Evolutionary conservation across 2,797 vertebrate genomes (phyloP).

Genomic region (Liasis olivaceus): DNA sequence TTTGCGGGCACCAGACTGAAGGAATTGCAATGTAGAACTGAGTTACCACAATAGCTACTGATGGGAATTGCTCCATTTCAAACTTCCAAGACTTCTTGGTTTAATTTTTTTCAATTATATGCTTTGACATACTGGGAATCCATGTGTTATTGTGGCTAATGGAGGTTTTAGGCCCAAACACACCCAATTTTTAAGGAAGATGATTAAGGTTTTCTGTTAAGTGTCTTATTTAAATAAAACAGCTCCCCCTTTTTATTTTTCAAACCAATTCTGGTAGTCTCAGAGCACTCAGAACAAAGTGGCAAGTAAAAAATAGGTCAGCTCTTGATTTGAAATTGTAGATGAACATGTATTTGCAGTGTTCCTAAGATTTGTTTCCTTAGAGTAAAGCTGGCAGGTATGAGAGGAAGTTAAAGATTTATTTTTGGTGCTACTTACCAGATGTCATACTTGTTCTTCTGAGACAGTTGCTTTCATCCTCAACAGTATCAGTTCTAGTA

Average conservation of each 20-base stretch:
- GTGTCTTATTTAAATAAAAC: constrained; percentile 45
- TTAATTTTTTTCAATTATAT: neutral
- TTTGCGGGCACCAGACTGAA: neutral
- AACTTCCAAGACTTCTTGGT: neutral
- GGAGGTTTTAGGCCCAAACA: neutral
- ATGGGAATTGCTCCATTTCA: neutral
- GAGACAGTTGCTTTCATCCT: constrained; percentile 71
- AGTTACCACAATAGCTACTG: neutral
- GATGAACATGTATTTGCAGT: constrained; percentile 58
- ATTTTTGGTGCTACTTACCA: constrained; percentile 68
- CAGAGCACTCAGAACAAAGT: constrained; percentile 50
- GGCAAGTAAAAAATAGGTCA: constrained; percentile 65
- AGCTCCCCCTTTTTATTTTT: constrained; percentile 41
- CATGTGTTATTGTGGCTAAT: neutral
- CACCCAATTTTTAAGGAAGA: constrained; percentile 25
- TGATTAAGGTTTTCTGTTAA: constrained; percentile 37
- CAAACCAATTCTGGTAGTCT: constrained; percentile 46
- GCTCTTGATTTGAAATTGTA: constrained; percentile 66
- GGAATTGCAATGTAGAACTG: neutral
- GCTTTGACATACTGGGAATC: neutral
- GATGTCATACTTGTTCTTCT: constrained; percentile 68
- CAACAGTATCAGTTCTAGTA: constrained; percentile 62
- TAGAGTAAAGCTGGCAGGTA: constrained; percentile 65
- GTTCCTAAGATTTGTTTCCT: constrained; percentile 65
- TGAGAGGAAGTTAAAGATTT: constrained; percentile 71